Conservation (phyloP, 2,888 invertebrate genomes). For the Sympetrum striolatum region DNA sequence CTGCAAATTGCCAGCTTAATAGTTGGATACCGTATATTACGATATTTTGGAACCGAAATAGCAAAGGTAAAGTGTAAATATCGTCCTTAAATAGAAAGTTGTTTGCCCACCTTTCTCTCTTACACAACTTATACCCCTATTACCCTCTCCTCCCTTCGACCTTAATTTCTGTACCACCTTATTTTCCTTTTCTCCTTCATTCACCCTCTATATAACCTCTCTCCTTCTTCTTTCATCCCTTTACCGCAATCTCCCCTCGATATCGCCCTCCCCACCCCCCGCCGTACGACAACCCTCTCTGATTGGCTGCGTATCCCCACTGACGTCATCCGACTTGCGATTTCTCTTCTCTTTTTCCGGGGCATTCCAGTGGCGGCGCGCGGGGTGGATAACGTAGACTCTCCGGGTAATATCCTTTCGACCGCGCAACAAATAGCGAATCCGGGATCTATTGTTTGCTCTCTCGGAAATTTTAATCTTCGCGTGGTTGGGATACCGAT, state of each 20-base stretch:
- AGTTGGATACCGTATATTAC: too few relatives aligned
- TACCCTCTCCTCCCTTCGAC: neutral
- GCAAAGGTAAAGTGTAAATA: too few relatives aligned
- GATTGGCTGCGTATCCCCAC: constrained; percentile 36
- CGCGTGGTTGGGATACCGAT: too few relatives aligned
- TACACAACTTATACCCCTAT: neutral
- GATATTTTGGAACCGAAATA: too few relatives aligned
- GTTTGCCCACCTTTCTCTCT: too few relatives aligned
- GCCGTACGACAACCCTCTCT: neutral
- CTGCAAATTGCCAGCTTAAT: too few relatives aligned
- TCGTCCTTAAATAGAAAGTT: too few relatives aligned
- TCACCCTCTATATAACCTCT: neutral
- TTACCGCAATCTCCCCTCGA: neutral
- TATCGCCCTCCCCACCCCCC: neutral
- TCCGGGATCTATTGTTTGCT: neutral
- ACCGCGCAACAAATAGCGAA: neutral
- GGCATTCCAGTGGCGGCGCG: neutral
- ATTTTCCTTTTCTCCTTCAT: neutral
- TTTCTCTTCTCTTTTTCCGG: neutral
- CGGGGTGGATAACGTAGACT: neutral
- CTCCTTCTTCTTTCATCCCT: too few relatives aligned
- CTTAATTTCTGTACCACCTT: neutral
- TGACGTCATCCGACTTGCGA: constrained; percentile 36
- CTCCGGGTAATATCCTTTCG: neutral
- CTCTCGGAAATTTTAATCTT: neutral